Evolutionary conservation across 2,797 vertebrate species (phyloP), one percentile per base, ranked within the genome.

Genomic region (Fringilla coelebs): DNA sequence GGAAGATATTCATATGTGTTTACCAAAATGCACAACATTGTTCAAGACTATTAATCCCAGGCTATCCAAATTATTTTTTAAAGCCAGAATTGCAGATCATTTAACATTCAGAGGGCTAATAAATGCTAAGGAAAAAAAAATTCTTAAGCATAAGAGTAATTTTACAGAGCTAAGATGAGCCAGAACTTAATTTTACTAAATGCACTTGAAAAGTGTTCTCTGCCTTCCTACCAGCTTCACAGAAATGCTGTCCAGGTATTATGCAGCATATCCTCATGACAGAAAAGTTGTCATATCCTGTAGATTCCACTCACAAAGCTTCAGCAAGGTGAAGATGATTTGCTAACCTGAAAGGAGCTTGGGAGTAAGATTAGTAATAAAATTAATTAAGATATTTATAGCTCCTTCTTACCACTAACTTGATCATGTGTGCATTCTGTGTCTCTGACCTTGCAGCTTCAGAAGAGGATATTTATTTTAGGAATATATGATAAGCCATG

Each of bases 351-450:
- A 74, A 78, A 55, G 66, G 58, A 80, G 36, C 48, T 81, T 82
- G 29, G 13, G 18, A 85, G 60, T 34, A 95, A 96, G 51, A 93
- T 95, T 89, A 89, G 67, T 90, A 61, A 75, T 81, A 95, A 85
- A 95, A 95, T 94, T 95, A 95, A 76, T 93, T 55, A 54, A 91
- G 93, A 77, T 93, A 95, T 97, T 96, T 96, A 92, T 95, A 94
- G 88, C 31, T 89, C 9, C 51, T 65, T 94, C 93, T 93, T 94
- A 78, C 48, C 5, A 21, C 62, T 66, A 70, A 62, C 20, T 17
- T 87, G 63, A 55, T 94, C 28, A 5, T 67, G 17, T 79, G 46
- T 73, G 49, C 67, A 61, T 96, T 96, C 97, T 90, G 43, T 38
- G 57, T 36, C 77, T 92, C n/a, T 90, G 90, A 94, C 93, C 54